phyloP scores from a whole-genome alignment of 2,888 invertebrate genomes.

The Apamea crenata region DNA sequence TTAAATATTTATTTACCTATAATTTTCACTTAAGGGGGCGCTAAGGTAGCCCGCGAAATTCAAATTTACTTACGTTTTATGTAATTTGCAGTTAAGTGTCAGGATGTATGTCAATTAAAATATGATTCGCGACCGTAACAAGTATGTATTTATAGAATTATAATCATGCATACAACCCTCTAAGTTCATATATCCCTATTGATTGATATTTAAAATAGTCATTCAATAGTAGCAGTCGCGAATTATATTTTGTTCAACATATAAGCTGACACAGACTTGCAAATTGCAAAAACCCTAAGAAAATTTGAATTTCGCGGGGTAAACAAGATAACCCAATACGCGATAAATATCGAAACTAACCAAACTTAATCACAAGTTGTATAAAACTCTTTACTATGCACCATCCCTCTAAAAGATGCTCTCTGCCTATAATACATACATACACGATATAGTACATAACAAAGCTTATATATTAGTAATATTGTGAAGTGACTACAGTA shows the following conservation, averaged over 20 bases:
- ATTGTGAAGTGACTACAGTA: conserved; percentile 55
- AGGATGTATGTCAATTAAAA: background rate
- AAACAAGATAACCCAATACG: conserved; percentile 10
- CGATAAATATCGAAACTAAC: conserved; percentile 7
- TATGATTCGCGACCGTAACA: too few species aligned
- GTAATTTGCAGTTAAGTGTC: background rate
- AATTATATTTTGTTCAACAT: background rate
- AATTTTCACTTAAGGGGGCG: background rate
- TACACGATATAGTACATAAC: conserved; percentile 67
- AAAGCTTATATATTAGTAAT: conserved; percentile 61
- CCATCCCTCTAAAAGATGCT: conserved; percentile 56
- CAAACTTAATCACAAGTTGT: conserved; percentile 16
- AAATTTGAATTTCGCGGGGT: background rate
- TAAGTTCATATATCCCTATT: too few species aligned
- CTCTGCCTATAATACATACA: conserved; percentile 64
- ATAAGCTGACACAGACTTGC: background rate
- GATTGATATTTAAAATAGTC: too few species aligned
- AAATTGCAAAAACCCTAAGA: too few species aligned
- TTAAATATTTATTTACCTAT: background rate
- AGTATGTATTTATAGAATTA: too few species aligned
- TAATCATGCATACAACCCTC: too few species aligned
- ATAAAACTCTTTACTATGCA: conserved; percentile 21
- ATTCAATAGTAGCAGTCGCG: background rate
- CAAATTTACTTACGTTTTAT: background rate
- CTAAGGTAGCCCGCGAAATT: background rate